phyloP scores from a whole-genome alignment of 2,797 vertebrate species.

The Sebastes matsubarae region DNA sequence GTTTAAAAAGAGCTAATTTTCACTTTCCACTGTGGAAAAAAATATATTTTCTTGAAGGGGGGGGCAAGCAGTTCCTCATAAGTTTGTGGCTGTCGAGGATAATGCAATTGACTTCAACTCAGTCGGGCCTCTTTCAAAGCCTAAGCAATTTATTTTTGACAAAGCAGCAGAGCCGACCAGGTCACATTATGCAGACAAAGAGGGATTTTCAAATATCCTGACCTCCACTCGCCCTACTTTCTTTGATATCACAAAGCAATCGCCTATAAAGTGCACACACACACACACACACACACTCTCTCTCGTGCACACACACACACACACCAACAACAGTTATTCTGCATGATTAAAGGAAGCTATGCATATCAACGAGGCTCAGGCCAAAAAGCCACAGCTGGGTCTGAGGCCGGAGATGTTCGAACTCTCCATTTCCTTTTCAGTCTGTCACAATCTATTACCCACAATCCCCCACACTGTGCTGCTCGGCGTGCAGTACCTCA shows the following conservation, averaged over 20 bases:
- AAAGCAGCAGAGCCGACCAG: conserved; percentile 45
- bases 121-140: conserved; percentile 38
- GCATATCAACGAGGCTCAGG: conserved; percentile 77
- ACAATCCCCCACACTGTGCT: conserved; percentile 25
- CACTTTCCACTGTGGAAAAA: conserved; percentile 13
- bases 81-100: conserved; percentile 20
- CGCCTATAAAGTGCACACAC: not conserved
- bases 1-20: conserved; percentile 27
- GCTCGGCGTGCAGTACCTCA: conserved; percentile 44
- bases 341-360: conserved; percentile 73
- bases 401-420: conserved; percentile 53
- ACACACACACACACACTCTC: not conserved
- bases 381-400: conserved; percentile 78
- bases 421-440: conserved; percentile 66
- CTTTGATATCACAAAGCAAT: conserved; percentile 55
- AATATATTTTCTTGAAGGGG: not conserved
- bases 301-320: not conserved
- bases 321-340: conserved; percentile 41
- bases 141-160: conserved; percentile 60
- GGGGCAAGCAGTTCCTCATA: conserved; percentile 2
- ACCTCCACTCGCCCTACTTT: conserved; percentile 58
- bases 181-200: conserved; percentile 63
- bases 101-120: conserved; percentile 41
- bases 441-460: conserved; percentile 75
- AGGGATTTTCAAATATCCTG: conserved; percentile 61